A percentile compares a stretch with the other conserved stretches of the same genome.
Evolutionary conservation across 2,113 vertebrate species (phyloP).

Genomic region (Gorsachius goisagi): DNA sequence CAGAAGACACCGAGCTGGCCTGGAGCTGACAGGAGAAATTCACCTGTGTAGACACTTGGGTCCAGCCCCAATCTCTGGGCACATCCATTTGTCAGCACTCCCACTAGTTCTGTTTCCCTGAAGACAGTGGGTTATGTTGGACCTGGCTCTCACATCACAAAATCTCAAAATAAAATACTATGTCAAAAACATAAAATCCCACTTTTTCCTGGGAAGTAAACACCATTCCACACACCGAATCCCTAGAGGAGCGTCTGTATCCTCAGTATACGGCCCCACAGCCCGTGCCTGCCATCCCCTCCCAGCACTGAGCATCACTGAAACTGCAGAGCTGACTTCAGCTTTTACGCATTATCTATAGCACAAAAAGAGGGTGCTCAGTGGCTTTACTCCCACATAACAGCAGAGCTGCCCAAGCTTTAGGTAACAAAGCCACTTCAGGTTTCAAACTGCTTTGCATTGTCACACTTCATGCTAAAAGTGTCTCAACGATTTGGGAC

Average conservation of each 20-base stretch:
- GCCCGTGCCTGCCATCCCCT: neutral
- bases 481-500: neutral
- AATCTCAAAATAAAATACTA: neutral
- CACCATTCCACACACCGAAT: neutral
- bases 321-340: neutral
- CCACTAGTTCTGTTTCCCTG: neutral
- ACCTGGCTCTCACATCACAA: neutral
- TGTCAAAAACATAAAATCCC: neutral
- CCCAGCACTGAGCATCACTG: neutral
- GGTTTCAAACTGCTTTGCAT: neutral
- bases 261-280: neutral
- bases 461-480: neutral
- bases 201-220: neutral
- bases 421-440: neutral
- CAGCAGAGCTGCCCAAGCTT: neutral
- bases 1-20: neutral
- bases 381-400: neutral
- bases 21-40: neutral
- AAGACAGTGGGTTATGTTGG: neutral
- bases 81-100: neutral
- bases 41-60: neutral
- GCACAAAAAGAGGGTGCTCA: neutral
- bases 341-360: neutral
- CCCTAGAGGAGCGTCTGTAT: rapidly evolving
- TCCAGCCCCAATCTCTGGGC: neutral